Evolutionary conservation across 2,888 invertebrate genomes (phyloP).

Genomic region (Phyllotreta striolata): DNA sequence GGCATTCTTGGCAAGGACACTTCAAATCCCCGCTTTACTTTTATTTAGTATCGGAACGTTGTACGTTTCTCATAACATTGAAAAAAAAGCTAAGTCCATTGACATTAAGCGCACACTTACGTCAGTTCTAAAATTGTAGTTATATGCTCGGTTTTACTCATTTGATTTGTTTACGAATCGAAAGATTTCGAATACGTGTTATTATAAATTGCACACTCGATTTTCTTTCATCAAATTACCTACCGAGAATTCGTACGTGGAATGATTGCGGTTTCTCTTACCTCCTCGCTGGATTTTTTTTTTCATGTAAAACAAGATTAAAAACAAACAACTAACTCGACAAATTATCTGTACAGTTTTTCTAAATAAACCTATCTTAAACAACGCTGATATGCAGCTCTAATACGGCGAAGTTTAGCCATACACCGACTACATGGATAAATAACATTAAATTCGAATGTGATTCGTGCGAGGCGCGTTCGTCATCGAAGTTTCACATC

Average conservation of each 20-base stretch:
- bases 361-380: no score
- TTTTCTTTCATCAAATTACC: background rate
- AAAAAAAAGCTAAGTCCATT: conserved; percentile 14
- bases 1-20: conserved; percentile 10
- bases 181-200: background rate
- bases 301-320: no score
- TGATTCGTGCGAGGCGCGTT: no score
- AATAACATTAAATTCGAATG: conserved; percentile 19
- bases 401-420: conserved; percentile 2
- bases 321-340: no score
- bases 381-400: background rate
- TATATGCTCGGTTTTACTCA: background rate
- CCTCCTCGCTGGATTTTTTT: no score
- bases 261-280: no score
- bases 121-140: conserved; percentile 12
- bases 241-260: background rate
- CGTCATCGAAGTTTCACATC: conserved; percentile 31
- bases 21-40: background rate
- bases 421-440: conserved; percentile 8
- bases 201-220: conserved; percentile 2
- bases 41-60: no score
- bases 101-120: conserved; percentile 6
- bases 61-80: conserved; percentile 4
- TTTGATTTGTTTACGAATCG: conserved; percentile 8
- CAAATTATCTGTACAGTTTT: no score